A percentile compares a stretch with the other conserved stretches of the same genome.
phyloP scores from a whole-genome alignment of 2,113 vertebrate species.

The Varanus salvator region DNA sequence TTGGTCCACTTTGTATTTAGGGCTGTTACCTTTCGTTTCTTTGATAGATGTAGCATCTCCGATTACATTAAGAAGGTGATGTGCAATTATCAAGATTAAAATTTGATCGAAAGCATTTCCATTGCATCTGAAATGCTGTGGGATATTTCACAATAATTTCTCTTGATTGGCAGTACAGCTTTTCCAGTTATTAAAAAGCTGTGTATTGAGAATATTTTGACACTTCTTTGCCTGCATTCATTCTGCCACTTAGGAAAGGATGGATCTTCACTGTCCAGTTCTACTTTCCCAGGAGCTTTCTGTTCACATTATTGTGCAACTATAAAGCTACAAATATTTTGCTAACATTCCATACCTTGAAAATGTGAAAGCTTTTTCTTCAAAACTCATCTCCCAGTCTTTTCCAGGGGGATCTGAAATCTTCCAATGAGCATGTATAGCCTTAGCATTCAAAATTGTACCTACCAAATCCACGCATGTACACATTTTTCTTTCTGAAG shows the following conservation, averaged over 20 bases:
- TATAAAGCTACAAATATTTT: slow-evolving; percentile 3
- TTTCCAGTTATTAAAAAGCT: neutral
- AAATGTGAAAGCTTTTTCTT: neutral
- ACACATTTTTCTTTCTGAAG: neutral
- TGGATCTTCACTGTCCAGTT: neutral
- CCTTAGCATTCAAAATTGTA: neutral
- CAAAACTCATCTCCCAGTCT: neutral
- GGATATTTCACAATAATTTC: neutral
- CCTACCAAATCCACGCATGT: too few relatives aligned
- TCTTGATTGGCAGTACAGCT: fast-evolving
- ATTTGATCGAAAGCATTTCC: slow-evolving; percentile 23
- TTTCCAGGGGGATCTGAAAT: neutral
- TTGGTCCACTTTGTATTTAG: neutral
- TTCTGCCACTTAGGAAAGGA: neutral
- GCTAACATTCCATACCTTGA: neutral
- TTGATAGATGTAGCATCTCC: neutral
- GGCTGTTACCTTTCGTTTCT: neutral
- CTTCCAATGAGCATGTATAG: neutral
- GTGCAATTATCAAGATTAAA: slow-evolving; percentile 27
- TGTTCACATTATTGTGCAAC: neutral
- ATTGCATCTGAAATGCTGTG: neutral
- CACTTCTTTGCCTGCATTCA: neutral
- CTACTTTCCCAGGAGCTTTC: neutral
- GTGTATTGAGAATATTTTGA: neutral
- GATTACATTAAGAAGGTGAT: slow-evolving; percentile 4